Conservation (phyloP, 35 echinoderm and acorn worm genomes). For the Lytechinus variegatus region DNA sequence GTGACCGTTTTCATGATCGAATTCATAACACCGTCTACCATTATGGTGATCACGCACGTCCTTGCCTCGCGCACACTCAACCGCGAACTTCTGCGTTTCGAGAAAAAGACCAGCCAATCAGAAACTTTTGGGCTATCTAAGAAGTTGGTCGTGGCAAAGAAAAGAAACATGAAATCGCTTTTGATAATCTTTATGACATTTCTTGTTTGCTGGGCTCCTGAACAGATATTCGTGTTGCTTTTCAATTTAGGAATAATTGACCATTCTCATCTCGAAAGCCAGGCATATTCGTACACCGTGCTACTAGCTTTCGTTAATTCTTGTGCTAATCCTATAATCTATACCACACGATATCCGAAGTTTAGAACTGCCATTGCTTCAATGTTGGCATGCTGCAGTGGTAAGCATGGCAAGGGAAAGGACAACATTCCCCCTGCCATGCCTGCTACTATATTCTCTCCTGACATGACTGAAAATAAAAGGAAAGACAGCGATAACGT, state of each 20-base stretch:
- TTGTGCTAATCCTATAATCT: constrained; percentile 72
- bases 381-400: too few species aligned
- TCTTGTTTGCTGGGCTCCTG: constrained; percentile 80
- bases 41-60: constrained; percentile 66
- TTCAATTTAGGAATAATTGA: constrained; percentile 50
- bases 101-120: constrained; percentile 31
- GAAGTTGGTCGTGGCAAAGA: constrained; percentile 57
- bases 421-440: too few species aligned
- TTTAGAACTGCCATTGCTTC: constrained; percentile 53
- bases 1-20: constrained; percentile 62
- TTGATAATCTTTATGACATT: constrained; percentile 71
- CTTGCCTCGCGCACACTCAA: constrained; percentile 27
- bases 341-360: constrained; percentile 59
- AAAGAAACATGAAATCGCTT: constrained; percentile 69
- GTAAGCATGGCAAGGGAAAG: too few species aligned
- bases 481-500: too few species aligned
- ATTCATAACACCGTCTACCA: constrained; percentile 62
- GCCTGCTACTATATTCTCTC: too few species aligned
- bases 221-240: constrained; percentile 56
- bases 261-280: neutral
- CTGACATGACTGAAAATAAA: too few species aligned
- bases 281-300: constrained; percentile 27
- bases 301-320: constrained; percentile 66
- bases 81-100: constrained; percentile 15
- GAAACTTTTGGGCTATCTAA: neutral